Conservation (phyloP, 2,888 invertebrate genomes). For the Parnassius orleans region DNA sequence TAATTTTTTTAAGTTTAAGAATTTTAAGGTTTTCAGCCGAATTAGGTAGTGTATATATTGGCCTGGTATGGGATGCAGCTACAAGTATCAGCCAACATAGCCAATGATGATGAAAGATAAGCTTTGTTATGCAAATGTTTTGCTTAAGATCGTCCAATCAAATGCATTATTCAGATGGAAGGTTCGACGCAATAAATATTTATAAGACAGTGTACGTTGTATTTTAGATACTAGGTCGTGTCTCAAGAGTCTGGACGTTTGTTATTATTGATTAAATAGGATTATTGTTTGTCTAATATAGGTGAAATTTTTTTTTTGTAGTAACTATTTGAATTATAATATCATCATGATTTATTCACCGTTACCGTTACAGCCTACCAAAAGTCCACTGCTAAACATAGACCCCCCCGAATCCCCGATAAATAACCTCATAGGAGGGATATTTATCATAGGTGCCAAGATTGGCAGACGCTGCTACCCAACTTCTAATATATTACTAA, state of each 20-base stretch:
- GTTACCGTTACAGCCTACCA: no score
- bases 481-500: no score
- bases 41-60: not conserved
- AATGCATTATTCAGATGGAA: slow-evolving; percentile 22
- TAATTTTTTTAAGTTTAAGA: no score
- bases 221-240: slow-evolving; percentile 16
- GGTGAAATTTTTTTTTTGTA: no score
- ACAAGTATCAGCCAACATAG: not conserved
- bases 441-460: no score
- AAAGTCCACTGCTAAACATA: no score
- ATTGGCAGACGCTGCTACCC: no score
- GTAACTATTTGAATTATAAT: no score
- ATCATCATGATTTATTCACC: no score
- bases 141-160: slow-evolving; percentile 7
- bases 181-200: slow-evolving; percentile 22
- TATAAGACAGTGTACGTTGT: slow-evolving; percentile 13
- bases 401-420: accelerated
- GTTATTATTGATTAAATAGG: slow-evolving; percentile 5
- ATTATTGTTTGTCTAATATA: no score
- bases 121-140: slow-evolving; percentile 16
- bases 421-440: no score
- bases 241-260: slow-evolving; percentile 12
- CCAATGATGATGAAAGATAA: slow-evolving; percentile 1
- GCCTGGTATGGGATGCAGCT: not conserved
- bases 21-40: no score